Evolutionary conservation across 2,113 vertebrate species (phyloP), one percentile per base, ranked within the genome.

Genomic region (Hemicordylus capensis): DNA sequence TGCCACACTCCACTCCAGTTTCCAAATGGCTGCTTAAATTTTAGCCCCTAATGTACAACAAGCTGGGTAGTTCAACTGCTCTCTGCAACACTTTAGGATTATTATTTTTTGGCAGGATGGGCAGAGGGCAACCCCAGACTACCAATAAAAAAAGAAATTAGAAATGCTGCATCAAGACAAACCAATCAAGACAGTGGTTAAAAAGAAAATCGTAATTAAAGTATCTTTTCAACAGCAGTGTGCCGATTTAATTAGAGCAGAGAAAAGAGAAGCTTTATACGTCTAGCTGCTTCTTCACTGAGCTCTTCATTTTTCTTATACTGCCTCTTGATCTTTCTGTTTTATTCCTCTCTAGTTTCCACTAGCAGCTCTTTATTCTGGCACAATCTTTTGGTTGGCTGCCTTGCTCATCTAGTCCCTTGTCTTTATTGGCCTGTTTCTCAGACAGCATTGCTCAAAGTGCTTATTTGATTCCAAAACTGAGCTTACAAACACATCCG

Each of bases 261-360:
- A 93, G 59, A 81, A 81, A 42, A 83, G 85, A 48, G 5, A 12
- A 28, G 6, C 26, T 64, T 85, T 92, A 93, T 74, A 87, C 63
- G 73, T 69, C 85, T 81, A 48, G 85, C 39, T 87, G 89, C 54
- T 85, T 66, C 74, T 64, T 70, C 19, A 10, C 20, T 34, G 28
- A 91, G 34, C 24, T 85, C 42, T 69, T 87, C 34, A 72, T 86
- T 59, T 61, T 26, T 78, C 72, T 8, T 51, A 26, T n/a, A 24
- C 54, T n/a, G 12, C 39, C 83, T 83, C 80, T 90, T 34, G 20
- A 89, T 67, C 11, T 37, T 69, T 61, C 51, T 56, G 26, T 58
- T 72, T 64, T 61, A 73, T 76, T 61, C 19, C 2, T 1, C 0
- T 42, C 59, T 8, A 28, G 58, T 83, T 84, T 64, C 54, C 64